These are phyloP conservation scores for Shinisaurus crocodilurus DNA, from an alignment of 2,113 vertebrate species.

Conservation along the genomic window DNA sequence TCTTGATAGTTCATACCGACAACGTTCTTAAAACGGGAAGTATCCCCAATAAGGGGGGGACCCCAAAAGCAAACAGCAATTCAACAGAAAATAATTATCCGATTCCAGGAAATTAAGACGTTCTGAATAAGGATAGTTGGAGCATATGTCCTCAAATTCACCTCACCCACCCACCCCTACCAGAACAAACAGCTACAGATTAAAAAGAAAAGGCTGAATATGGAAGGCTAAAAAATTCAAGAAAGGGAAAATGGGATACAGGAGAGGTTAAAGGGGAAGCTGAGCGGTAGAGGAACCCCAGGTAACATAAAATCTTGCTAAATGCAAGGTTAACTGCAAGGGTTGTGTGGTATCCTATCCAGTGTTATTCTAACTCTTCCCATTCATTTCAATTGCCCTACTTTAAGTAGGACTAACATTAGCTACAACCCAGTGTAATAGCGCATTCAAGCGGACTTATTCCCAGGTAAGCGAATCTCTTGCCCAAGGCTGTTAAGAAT, in stretches of 20 bases:
- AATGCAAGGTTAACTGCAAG: background rate
- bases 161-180: too few species aligned
- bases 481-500: background rate
- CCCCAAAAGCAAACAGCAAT: too few species aligned
- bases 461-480: background rate
- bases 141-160: background rate
- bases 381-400: too few species aligned
- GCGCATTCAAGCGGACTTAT: too few species aligned
- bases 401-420: too few species aligned
- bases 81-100: too few species aligned
- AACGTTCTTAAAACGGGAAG: background rate
- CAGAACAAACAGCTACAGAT: background rate
- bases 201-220: background rate
- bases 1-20: too few species aligned
- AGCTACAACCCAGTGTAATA: too few species aligned
- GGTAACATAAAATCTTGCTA: background rate
- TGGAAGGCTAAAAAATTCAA: background rate
- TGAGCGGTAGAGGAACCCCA: background rate
- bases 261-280: background rate
- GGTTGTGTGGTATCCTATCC: background rate
- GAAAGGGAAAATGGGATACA: background rate
- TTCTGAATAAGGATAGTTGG: background rate
- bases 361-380: background rate
- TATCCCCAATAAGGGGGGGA: background rate
- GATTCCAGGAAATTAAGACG: background rate